Conservation (phyloP, 2,113 vertebrate species). For the Callaeas wilsoni region DNA sequence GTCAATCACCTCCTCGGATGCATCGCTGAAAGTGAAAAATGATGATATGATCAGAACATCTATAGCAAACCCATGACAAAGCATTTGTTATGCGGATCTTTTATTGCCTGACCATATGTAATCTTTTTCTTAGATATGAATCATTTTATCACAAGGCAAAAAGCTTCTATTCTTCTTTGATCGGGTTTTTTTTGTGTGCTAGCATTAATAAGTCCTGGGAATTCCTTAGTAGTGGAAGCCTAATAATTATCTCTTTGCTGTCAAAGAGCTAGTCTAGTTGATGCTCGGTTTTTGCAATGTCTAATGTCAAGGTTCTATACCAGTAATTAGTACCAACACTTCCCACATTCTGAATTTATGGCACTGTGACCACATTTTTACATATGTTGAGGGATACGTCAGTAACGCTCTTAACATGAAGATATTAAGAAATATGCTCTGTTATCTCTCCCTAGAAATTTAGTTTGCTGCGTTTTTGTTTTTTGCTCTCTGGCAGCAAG, state of each 20-base stretch:
- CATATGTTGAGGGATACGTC: conserved; percentile 42
- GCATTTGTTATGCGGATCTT: neutral
- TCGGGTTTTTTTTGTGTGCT: neutral
- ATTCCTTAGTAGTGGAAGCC: neutral
- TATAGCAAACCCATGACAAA: neutral
- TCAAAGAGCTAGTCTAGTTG: conserved; percentile 19
- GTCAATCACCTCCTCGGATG: neutral
- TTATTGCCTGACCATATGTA: neutral
- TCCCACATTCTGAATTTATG: conserved; percentile 45
- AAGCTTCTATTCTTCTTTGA: neutral
- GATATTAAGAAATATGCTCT: conserved; percentile 13
- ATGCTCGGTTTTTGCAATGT: conserved; percentile 22
- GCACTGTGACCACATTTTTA: conserved; percentile 52
- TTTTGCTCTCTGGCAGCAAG: neutral
- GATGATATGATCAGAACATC: rapidly evolving
- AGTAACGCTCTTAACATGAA: conserved; percentile 29
- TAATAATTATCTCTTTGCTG: conserved; percentile 57
- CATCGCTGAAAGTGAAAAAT: neutral
- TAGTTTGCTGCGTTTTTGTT: neutral
- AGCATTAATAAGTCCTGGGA: conserved; percentile 13
- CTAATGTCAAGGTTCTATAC: conserved; percentile 53
- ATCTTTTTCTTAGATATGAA: neutral
- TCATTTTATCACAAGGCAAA: neutral
- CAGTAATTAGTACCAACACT: conserved; percentile 64
- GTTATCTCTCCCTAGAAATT: conserved; percentile 7